These are phyloP conservation scores for Rhagoletis zephyria DNA, from an alignment of 1,140 invertebrate genomes.

Conservation along the genomic window DNA sequence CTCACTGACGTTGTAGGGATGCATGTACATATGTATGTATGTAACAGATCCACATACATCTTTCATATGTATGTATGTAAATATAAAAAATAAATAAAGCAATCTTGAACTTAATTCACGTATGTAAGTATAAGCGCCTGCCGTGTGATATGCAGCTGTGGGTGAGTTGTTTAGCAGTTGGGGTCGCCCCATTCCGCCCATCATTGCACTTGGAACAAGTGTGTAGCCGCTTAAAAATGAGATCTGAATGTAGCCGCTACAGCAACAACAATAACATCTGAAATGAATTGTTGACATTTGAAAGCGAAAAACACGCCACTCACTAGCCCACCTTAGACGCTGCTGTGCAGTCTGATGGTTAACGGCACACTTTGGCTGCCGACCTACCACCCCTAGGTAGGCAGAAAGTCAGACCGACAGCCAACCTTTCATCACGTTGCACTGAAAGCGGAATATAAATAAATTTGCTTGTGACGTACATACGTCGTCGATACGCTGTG, in stretches of 20 bases:
- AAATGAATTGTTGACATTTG: neutral
- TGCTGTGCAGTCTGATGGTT: neutral
- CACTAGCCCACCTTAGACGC: neutral
- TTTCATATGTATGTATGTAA: neutral
- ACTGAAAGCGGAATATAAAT: slow-evolving; percentile 18
- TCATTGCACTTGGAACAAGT: neutral
- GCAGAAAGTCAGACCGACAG: neutral
- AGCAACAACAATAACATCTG: neutral
- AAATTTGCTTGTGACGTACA: slow-evolving; percentile 26
- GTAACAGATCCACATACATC: neutral
- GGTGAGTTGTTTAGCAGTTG: neutral
- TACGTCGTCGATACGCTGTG: neutral
- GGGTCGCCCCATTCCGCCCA: neutral
- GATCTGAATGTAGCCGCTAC: neutral
- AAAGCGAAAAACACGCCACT: neutral
- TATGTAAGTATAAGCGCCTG: neutral
- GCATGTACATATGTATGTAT: neutral
- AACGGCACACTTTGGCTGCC: neutral
- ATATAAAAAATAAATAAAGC: neutral
- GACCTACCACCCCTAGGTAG: neutral
- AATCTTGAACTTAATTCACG: slow-evolving; percentile 4
- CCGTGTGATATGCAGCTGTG: neutral
- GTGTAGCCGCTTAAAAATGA: neutral
- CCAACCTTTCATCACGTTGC: neutral
- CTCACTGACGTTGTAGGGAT: slow-evolving; percentile 4